Percentiles rank a stretch among this genome's conserved stretches.
Conservation (phyloP, 2,888 invertebrate species). For the Caenorhabditis imperialis region DNA sequence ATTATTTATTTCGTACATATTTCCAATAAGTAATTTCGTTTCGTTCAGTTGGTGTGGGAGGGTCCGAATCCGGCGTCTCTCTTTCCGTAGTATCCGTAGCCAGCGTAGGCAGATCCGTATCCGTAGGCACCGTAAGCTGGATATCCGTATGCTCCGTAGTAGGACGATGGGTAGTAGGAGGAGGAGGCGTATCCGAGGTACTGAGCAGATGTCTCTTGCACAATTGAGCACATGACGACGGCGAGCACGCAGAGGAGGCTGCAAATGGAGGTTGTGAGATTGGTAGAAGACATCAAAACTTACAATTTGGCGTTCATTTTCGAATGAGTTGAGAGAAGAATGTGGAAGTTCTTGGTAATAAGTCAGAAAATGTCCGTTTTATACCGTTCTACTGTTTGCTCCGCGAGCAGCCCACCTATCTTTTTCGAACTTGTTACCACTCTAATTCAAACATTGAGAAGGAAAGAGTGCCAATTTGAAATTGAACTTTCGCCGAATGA, state of each 20-base stretch:
- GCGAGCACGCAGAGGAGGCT: conserved; percentile 17
- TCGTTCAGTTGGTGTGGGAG: background rate
- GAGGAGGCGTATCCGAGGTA: conserved; percentile 14
- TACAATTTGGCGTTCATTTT: conserved; percentile 18
- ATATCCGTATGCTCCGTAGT: conserved; percentile 11
- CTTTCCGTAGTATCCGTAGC: conserved; percentile 18
- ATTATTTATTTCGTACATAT: conserved; percentile 10
- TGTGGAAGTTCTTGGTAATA: background rate
- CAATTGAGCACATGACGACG: conserved; percentile 13
- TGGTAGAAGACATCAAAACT: background rate
- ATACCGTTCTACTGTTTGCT: background rate
- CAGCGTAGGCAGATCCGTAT: conserved; percentile 14
- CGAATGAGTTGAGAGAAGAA: background rate
- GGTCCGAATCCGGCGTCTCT: conserved; percentile 15
- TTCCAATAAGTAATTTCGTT: background rate
- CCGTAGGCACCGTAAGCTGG: conserved; percentile 15
- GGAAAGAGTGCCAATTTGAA: background rate
- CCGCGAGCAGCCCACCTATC: conserved; percentile 1
- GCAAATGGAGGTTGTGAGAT: background rate
- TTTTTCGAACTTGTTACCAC: conserved; percentile 5
- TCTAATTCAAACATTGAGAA: background rate
- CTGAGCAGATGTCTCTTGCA: conserved; percentile 12
- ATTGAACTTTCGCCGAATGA: background rate
- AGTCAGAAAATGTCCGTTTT: background rate
- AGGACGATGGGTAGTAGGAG: conserved; percentile 12